Evolutionary conservation across 2,797 vertebrate species (phyloP).

Genomic region (Alcedo atthis): DNA sequence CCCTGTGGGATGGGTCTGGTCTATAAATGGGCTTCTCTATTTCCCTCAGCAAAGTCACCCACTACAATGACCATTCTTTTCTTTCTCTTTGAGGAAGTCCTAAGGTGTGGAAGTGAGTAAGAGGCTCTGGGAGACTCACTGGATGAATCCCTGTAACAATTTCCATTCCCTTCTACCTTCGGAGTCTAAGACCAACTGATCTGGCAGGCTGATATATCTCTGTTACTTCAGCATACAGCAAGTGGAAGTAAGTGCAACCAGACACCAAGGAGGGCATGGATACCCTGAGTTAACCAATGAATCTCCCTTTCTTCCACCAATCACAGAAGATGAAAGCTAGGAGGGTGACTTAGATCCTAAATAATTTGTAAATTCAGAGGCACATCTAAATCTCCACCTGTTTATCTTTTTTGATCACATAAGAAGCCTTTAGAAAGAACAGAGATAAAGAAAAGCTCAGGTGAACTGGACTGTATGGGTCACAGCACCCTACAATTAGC

Average conservation of each 20-base stretch:
- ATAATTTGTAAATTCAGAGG: neutral
- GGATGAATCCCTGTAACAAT: too few relatives aligned
- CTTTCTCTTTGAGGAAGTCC: too few relatives aligned
- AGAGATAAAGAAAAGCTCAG: neutral
- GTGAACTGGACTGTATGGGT: neutral
- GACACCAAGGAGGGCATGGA: neutral
- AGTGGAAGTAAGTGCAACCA: neutral
- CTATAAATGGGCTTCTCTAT: too few relatives aligned
- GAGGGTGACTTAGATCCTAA: neutral
- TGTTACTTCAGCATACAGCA: neutral
- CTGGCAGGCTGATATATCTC: neutral
- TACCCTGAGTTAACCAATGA: neutral
- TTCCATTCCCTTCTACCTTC: too few relatives aligned
- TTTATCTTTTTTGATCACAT: neutral
- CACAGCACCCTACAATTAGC: neutral
- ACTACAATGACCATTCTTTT: too few relatives aligned
- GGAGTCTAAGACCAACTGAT: too few relatives aligned
- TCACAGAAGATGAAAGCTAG: neutral
- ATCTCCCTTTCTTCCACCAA: neutral
- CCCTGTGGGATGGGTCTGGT: too few relatives aligned
- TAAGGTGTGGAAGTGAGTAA: too few relatives aligned
- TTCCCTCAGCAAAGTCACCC: too few relatives aligned
- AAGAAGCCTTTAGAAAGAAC: neutral
- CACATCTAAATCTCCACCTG: neutral
- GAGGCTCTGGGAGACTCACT: too few relatives aligned